Conservation (phyloP, 2,113 vertebrate species). For the Myxocyprinus asiaticus region DNA sequence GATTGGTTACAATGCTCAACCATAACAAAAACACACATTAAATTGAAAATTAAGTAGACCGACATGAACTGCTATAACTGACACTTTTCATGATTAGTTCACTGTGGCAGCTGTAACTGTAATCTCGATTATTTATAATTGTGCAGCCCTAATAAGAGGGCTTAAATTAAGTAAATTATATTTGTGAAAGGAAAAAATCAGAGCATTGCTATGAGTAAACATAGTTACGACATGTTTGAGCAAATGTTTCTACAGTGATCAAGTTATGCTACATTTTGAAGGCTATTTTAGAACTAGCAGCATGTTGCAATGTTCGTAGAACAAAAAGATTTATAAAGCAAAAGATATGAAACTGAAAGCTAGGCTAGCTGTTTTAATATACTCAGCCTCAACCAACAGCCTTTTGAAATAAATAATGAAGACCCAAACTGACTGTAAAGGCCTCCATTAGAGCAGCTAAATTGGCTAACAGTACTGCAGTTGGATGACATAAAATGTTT, state of each 20-base stretch:
- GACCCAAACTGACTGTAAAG: background rate
- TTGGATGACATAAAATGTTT: conserved; percentile 24
- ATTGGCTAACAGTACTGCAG: conserved; percentile 50
- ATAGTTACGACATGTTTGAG: no score
- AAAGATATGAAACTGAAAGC: background rate
- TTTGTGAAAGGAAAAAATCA: background rate
- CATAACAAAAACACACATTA: no score
- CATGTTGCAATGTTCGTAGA: background rate
- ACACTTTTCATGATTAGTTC: no score
- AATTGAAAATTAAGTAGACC: no score
- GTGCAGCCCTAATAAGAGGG: background rate
- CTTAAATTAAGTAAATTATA: background rate
- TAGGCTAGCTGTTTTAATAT: background rate
- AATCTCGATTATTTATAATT: no score
- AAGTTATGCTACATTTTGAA: conserved; percentile 19
- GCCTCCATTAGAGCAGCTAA: conserved; percentile 9
- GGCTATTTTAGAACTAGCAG: background rate
- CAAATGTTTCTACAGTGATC: no score
- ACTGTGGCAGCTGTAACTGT: no score
- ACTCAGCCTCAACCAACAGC: background rate
- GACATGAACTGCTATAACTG: no score
- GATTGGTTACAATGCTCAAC: no score
- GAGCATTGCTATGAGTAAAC: background rate
- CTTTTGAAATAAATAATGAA: background rate
- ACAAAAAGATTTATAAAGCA: background rate